Evolutionary conservation across 2,797 vertebrate species (phyloP).

Genomic region (Helicolenus hilgendorfi): DNA sequence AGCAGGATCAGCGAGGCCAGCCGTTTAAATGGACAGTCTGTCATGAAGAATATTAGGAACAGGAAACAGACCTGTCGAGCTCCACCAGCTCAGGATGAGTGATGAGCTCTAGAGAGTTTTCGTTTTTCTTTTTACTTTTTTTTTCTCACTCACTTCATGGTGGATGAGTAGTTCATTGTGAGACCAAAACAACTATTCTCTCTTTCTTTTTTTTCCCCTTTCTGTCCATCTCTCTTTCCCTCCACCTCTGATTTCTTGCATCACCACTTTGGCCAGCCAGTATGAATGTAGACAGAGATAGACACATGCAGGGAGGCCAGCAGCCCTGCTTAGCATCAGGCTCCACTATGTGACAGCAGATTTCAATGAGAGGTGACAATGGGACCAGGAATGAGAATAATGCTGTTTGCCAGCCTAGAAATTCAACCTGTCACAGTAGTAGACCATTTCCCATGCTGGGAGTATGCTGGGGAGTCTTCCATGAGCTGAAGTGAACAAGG

Average conservation of each 20-base stretch:
- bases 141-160: constrained; percentile 64
- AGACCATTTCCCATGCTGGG: constrained; percentile 81
- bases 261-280: constrained; percentile 68
- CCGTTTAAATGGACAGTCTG: constrained; percentile 87
- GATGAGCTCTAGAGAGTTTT: constrained; percentile 86
- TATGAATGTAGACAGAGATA: constrained; percentile 83
- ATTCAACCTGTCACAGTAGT: constrained; percentile 88
- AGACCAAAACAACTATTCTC: constrained; percentile 75
- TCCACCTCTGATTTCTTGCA: constrained; percentile 73
- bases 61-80: constrained; percentile 85
- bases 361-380: constrained; percentile 91
- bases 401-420: constrained; percentile 91
- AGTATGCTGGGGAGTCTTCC: constrained; percentile 48
- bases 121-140: constrained; percentile 48
- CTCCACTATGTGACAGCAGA: constrained; percentile 87
- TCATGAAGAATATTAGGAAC: constrained; percentile 88
- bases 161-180: constrained; percentile 79
- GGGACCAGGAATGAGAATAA: constrained; percentile 90
- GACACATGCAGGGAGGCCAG: constrained; percentile 86
- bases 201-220: constrained; percentile 9
- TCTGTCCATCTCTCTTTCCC: constrained; percentile 50
- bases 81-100: constrained; percentile 83
- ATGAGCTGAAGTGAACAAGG: constrained; percentile 73
- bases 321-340: constrained; percentile 85
- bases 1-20: constrained; percentile 76